Evolutionary conservation across 2,888 invertebrate species (phyloP).

Genomic region (Dione vanillae): DNA sequence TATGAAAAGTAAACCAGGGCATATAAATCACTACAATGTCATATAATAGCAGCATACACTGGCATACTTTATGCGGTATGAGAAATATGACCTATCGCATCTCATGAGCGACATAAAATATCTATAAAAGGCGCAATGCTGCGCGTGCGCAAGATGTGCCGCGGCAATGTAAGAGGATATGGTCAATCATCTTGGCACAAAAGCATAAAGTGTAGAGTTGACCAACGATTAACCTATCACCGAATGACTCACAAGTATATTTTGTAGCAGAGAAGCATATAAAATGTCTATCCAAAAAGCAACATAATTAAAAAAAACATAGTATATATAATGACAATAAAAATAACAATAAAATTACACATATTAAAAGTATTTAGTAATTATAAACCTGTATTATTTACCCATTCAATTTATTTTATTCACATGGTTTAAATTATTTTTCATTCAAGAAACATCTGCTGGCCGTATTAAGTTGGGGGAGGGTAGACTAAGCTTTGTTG

Average conservation of each 20-base stretch:
- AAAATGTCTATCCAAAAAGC: neutral
- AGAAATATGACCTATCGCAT: conserved; percentile 44
- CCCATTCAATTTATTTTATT: conserved; percentile 1
- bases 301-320: neutral
- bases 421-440: neutral
- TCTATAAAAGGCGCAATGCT: conserved; percentile 37
- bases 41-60: conserved; percentile 14
- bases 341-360: too few relatives aligned
- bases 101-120: conserved; percentile 36
- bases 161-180: conserved; percentile 48
- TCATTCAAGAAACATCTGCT: conserved; percentile 31
- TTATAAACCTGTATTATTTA: neutral
- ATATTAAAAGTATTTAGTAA: neutral
- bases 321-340: neutral
- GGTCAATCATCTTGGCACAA: conserved; percentile 37
- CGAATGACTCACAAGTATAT: conserved; percentile 27
- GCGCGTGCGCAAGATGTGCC: conserved; percentile 45
- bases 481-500: conserved; percentile 6
- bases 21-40: conserved; percentile 1
- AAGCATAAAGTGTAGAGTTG: conserved; percentile 29
- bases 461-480: conserved; percentile 12
- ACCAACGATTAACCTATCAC: conserved; percentile 22
- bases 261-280: neutral
- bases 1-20: conserved; percentile 10
- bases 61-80: conserved; percentile 35